Evolutionary conservation across 1,140 invertebrate species (phyloP), one percentile per base, ranked within the genome.

Genomic region (Babylonia areolata): DNA sequence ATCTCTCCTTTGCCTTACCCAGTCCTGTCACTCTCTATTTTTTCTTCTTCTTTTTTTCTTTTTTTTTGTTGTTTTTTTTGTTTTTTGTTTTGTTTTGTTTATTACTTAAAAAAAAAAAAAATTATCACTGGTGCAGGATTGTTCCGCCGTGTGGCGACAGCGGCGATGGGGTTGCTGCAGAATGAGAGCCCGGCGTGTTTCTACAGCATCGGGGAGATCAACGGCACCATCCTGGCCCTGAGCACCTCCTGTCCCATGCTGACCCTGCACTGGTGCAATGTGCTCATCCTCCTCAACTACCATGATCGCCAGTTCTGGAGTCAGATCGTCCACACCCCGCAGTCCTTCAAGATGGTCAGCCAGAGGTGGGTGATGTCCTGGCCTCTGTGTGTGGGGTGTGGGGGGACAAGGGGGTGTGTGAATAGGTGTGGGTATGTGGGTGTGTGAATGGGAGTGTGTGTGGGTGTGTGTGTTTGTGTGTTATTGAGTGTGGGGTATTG

Each of bases 201-300:
- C 87, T 94, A 94, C 87, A 90, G 89, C 69, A 89, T 95, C 33
- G 81, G 90, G 0, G 91, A 95, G 64, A 94, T 96, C 15, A 96
- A 96, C 90, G 89, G 92, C 31, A 89, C 95, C 15, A 96, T 97
- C 91, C 75, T 96, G 31, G 94, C 94, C 39, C 87, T 95, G 86
- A 95, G 92, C 88, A 94, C 86, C 85, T 92, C 90, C 11, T 95
- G 95, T 88, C 96, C 96, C 1, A 93, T 95, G 39, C 90, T 97
- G n/a, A 95, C 95, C 0, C 95, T 96, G 81, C 96, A 96, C 58
- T 97, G 96, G 96, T 95, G 95, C 79, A 96, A 97, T 89, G 89
- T 97, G n/a, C 95, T 97, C 87, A 96, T 96, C 2, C 90, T 96
- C 17, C 92, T 97, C 37, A 96, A 96, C 86, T 96, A 95, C 91